Conservation (phyloP, 2,113 vertebrate species). For the Columba janthina region DNA sequence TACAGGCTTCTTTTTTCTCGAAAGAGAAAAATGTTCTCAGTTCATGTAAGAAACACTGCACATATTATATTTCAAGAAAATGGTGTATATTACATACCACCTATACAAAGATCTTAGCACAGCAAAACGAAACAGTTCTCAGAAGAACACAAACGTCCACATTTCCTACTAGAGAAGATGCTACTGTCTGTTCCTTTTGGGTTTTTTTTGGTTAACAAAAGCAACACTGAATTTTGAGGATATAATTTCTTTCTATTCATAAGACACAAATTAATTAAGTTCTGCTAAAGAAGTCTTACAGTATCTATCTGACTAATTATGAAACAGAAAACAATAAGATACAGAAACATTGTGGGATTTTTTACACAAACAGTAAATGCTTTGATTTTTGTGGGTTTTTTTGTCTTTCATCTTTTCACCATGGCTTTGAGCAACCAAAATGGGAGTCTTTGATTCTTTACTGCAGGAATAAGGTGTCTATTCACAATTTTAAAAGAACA, state of each 20-base stretch:
- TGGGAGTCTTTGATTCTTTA: neutral
- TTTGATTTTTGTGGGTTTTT: neutral
- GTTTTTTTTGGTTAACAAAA: neutral
- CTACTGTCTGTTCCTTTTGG: neutral
- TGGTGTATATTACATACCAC: rapidly evolving
- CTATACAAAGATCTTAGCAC: neutral
- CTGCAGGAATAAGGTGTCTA: neutral
- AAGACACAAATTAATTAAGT: slow-evolving; percentile 16
- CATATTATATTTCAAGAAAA: neutral
- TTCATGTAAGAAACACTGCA: neutral
- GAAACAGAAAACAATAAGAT: neutral
- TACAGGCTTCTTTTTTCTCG: neutral
- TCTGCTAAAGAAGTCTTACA: slow-evolving; percentile 8
- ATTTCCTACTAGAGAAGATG: neutral
- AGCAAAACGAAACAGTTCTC: neutral
- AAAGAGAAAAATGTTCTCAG: neutral
- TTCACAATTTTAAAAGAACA: neutral
- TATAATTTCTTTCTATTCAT: slow-evolving; percentile 17
- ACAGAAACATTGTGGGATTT: neutral
- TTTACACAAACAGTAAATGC: neutral
- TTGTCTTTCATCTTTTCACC: neutral
- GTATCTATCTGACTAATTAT: neutral
- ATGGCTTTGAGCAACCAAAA: neutral
- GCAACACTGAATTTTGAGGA: neutral
- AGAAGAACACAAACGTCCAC: neutral